Conservation (phyloP, 2,888 invertebrate species). For the Drosophila mulleri region DNA sequence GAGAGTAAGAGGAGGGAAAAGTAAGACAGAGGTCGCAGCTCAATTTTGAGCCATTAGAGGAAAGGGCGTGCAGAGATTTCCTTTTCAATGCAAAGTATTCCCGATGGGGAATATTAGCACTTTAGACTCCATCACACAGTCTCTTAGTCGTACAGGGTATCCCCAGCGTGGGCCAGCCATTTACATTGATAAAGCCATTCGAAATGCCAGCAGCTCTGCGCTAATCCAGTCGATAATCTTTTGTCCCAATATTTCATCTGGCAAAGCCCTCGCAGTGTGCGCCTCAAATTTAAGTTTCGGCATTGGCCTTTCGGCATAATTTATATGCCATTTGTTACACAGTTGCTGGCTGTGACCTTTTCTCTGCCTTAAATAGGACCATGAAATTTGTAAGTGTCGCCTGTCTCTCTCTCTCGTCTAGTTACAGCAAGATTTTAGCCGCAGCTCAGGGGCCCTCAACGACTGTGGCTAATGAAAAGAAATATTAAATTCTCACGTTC, state of each 20-base stretch:
- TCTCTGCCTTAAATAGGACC: slow-evolving; percentile 43
- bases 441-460: slow-evolving; percentile 19
- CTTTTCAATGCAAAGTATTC: background rate
- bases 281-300: slow-evolving; percentile 42
- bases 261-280: slow-evolving; percentile 15
- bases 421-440: slow-evolving; percentile 34
- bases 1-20: background rate
- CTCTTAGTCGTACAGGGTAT: slow-evolving; percentile 3
- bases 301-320: slow-evolving; percentile 62
- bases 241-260: slow-evolving; percentile 11
- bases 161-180: background rate
- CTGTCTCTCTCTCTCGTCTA: slow-evolving; percentile 28
- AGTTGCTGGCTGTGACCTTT: slow-evolving; percentile 40
- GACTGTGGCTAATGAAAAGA: slow-evolving; percentile 77
- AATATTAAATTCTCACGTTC: slow-evolving; percentile 81
- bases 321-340: slow-evolving; percentile 50
- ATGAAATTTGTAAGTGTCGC: slow-evolving; percentile 71
- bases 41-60: background rate
- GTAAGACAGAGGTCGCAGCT: background rate
- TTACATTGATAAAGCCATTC: background rate
- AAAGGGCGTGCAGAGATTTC: background rate
- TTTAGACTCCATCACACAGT: background rate
- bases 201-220: slow-evolving; percentile 4
- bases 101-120: background rate
- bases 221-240: slow-evolving; percentile 14